These are phyloP conservation scores for Micrasema minimum DNA, from an alignment of 1,140 invertebrate genomes.

Conservation along the genomic window DNA sequence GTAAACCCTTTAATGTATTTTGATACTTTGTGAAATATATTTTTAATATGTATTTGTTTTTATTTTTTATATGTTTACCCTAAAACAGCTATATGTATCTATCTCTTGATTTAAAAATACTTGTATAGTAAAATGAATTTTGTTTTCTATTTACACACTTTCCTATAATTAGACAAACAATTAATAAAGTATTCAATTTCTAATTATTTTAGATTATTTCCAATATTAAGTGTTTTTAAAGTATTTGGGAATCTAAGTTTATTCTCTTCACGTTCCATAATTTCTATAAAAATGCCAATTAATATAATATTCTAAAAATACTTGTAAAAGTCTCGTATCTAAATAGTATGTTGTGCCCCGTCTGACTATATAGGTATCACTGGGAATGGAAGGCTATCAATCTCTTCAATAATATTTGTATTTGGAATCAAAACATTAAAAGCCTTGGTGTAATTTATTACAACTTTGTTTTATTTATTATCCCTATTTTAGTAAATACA, in stretches of 20 bases:
- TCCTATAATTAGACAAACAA: conserved; percentile 25
- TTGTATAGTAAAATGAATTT: conserved; percentile 34
- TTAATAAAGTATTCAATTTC: conserved; percentile 19
- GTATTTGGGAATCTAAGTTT: conserved; percentile 29
- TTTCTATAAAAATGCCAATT: conserved; percentile 53
- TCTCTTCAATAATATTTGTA: conserved; percentile 46
- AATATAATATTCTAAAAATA: conserved; percentile 53
- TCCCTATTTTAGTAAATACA: conserved; percentile 31
- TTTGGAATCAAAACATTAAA: conserved; percentile 58
- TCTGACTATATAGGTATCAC: conserved; percentile 34
- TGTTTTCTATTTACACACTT: conserved; percentile 33
- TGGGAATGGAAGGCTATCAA: conserved; percentile 42
- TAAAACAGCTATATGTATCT: conserved; percentile 14
- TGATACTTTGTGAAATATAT: conserved; percentile 69
- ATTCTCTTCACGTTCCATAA: conserved; percentile 46
- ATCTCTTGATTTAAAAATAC: conserved; percentile 4
- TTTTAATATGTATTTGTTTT: conserved; percentile 44
- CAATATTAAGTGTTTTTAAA: conserved; percentile 20
- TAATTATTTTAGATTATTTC: conserved; percentile 36
- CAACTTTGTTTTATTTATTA: conserved; percentile 42
- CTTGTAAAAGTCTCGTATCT: conserved; percentile 49
- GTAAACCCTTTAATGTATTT: conserved; percentile 68
- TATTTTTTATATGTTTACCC: conserved; percentile 41
- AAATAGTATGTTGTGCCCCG: conserved; percentile 49
- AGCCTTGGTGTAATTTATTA: conserved; percentile 69